Base-by-base conservation (phyloP, 2,113 vertebrate species). In the Anguilla japonica region DNA sequence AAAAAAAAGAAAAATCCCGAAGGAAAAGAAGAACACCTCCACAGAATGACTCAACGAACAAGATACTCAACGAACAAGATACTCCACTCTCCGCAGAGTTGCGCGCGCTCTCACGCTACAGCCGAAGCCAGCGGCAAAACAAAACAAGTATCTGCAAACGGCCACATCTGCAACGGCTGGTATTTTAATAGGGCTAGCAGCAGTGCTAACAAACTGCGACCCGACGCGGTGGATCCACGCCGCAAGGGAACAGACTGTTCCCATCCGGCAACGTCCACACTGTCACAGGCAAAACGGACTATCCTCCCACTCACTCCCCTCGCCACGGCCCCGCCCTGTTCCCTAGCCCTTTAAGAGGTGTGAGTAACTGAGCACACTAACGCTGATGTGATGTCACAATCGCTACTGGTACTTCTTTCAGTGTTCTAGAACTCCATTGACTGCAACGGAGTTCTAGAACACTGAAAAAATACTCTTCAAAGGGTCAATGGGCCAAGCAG, bases 11-110 rank as follows among this genome's bases (percentile, higher is more conserved):
- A 1, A 1, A 34, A 34, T 34, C 34, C 34, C 16, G 71, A 75
- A 75, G 11, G 71, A 75, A 29, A n/a, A 34, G 20, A 20, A 26
- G 63, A 71, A 1, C 67, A 53, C 41, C n/a, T 79, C 43, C 71
- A 79, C 26, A 39, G 41, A 20, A 43, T 86, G 85, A 86, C 78
- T 86, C 79, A 86, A 80, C 34, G 39, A 67, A 63, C 56, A 0
- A 57, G 75, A 79, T 26, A 57, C 67, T 56, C 29, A 86, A 80
- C 34, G 39, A 67, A 63, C 56, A 0, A 57, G 75, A 79, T 26
- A 57, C 67, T 56, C 29, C 75, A 22, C 34, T 75, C 75, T 34
- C 50, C 40, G 29, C 39, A 50, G 9, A n/a, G 18, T 13, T 2
- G 5, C 22, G 20, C 29, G 41, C 6, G 40, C 40, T 41, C 75